These are phyloP conservation scores for Centruroides vittatus DNA, from an alignment of 1,140 invertebrate genomes.

Conservation along the genomic window DNA sequence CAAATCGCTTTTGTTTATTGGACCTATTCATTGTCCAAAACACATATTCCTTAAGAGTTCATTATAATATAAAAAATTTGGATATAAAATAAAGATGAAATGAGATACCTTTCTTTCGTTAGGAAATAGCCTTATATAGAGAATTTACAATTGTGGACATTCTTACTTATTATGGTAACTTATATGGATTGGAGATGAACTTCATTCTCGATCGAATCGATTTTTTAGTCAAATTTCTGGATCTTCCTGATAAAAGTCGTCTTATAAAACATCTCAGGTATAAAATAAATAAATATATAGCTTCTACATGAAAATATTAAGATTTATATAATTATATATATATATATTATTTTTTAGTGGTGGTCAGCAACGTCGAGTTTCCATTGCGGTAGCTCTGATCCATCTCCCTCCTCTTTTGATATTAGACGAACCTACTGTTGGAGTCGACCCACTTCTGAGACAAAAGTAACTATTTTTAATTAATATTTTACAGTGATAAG, in stretches of 20 bases:
- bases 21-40: no score
- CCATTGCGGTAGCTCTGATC: conserved; percentile 80
- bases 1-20: no score
- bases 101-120: background rate
- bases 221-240: conserved; percentile 42
- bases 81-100: no score
- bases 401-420: conserved; percentile 91
- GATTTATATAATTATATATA: background rate
- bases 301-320: background rate
- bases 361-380: conserved; percentile 80
- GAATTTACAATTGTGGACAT: conserved; percentile 87
- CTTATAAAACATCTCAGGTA: background rate
- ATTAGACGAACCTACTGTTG: conserved; percentile 69
- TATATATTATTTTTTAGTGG: conserved; percentile 47
- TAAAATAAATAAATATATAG: background rate
- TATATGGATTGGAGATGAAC: conserved; percentile 60
- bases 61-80: no score
- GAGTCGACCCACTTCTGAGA: conserved; percentile 32
- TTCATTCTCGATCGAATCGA: conserved; percentile 48
- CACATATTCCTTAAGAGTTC: no score
- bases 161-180: conserved; percentile 90
- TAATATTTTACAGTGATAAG: no score
- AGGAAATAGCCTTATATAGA: conserved; percentile 5
- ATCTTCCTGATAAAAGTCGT: conserved; percentile 5
- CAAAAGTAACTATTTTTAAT: background rate